Evolutionary conservation across 2,797 vertebrate genomes (phyloP).

Genomic region (Crocodylus rhombifer): DNA sequence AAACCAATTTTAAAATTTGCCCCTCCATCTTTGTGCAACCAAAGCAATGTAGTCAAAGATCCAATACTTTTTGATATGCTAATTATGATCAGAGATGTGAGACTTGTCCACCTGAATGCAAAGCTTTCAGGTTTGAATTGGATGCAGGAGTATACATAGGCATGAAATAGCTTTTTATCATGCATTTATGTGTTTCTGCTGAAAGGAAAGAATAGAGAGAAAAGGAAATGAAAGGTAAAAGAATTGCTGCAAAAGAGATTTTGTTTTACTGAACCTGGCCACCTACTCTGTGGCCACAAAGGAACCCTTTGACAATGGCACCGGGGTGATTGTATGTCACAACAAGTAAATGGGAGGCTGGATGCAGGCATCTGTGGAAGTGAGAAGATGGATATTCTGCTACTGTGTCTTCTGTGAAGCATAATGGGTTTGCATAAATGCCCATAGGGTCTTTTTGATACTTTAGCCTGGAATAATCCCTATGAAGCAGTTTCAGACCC

Average conservation of each 20-base stretch:
- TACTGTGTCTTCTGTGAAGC: neutral
- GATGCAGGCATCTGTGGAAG: neutral
- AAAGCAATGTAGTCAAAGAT: neutral
- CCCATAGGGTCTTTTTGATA: neutral
- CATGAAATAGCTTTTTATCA: neutral
- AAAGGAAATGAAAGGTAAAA: neutral
- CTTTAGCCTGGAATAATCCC: neutral
- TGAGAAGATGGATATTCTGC: neutral
- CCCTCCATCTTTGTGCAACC: neutral
- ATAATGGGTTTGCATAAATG: neutral
- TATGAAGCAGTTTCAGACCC: rapidly evolving
- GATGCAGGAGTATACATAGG: neutral
- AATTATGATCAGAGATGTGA: neutral
- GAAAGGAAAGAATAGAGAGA: neutral
- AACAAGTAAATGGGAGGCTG: neutral
- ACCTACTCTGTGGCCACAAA: neutral
- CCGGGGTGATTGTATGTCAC: neutral
- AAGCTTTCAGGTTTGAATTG: neutral
- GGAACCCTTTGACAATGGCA: rapidly evolving
- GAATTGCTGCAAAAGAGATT: neutral
- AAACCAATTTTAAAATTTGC: neutral
- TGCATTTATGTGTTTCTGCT: neutral
- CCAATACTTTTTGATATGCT: rapidly evolving
- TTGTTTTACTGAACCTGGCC: neutral
- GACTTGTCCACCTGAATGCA: neutral